Percentiles rank a stretch among this genome's conserved stretches.
These are phyloP conservation scores for Eptatretus burgeri DNA, from an alignment of 2,113 vertebrate species.

Conservation along the genomic window DNA sequence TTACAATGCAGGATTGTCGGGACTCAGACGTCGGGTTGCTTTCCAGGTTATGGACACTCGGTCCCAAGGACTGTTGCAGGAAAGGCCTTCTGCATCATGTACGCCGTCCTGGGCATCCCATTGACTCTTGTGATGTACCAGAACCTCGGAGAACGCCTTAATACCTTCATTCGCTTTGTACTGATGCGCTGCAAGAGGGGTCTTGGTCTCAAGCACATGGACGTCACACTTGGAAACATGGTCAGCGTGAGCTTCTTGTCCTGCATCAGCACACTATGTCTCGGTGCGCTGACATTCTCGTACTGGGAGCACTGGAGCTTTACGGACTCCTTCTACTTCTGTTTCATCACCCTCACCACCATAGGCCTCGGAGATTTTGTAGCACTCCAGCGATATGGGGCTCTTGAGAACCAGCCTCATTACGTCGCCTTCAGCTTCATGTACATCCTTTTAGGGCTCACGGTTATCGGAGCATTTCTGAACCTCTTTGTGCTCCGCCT, in stretches of 20 bases:
- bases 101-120: conserved; percentile 69
- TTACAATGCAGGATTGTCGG: no score
- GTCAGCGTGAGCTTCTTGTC: conserved; percentile 62
- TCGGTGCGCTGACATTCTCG: conserved; percentile 54
- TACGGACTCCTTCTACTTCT: conserved; percentile 89
- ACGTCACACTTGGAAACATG: conserved; percentile 81
- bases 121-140: conserved; percentile 92
- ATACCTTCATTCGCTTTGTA: conserved; percentile 45
- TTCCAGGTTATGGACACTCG: conserved; percentile 56
- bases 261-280: conserved; percentile 55
- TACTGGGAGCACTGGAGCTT: conserved; percentile 87
- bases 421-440: conserved; percentile 91
- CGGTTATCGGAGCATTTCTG: conserved; percentile 75
- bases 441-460: conserved; percentile 77
- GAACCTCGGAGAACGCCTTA: conserved; percentile 82
- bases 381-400: conserved; percentile 68
- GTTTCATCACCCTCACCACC: conserved; percentile 89
- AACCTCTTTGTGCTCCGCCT: conserved; percentile 79
- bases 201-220: conserved; percentile 32
- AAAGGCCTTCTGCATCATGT: conserved; percentile 96
- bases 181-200: conserved; percentile 51
- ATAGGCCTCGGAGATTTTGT: conserved; percentile 93
- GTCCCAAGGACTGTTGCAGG: conserved; percentile 65
- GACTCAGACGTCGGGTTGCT: no score
- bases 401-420: conserved; percentile 61